A percentile compares a stretch with the other conserved stretches of the same genome.
phyloP scores from a whole-genome alignment of 1,140 invertebrate genomes.

The Brachionus paranguensis region DNA sequence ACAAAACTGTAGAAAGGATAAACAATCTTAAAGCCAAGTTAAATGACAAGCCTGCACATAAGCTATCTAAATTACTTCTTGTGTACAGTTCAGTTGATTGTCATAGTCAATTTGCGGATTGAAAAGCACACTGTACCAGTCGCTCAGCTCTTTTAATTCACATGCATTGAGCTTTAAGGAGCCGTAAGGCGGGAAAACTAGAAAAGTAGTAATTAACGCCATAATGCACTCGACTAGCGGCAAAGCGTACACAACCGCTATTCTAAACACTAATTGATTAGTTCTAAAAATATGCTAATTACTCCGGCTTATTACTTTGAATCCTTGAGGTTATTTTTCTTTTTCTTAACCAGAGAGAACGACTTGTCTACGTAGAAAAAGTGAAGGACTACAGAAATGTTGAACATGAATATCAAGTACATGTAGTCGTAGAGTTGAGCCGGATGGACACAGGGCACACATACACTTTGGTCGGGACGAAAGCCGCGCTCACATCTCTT shows the following conservation, averaged over 20 bases:
- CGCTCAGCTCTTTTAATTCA: not conserved
- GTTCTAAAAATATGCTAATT: not conserved
- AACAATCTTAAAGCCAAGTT: not conserved
- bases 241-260: not conserved
- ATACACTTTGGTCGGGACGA: not conserved
- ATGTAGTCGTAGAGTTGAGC: constrained; percentile 19
- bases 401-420: constrained; percentile 34
- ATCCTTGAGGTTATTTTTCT: not conserved
- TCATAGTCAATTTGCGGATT: constrained; percentile 27
- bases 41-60: not conserved
- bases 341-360: not conserved
- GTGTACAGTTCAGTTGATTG: constrained; percentile 9
- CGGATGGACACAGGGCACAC: not conserved
- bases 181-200: constrained; percentile 2
- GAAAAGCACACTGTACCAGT: constrained; percentile 25
- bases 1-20: constrained; percentile 36
- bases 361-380: constrained; percentile 23
- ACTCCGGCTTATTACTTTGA: not conserved
- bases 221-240: not conserved
- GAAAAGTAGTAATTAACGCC: not conserved
- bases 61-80: not conserved
- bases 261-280: not conserved
- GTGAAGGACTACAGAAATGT: not conserved
- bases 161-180: not conserved
- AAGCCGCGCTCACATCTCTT: constrained; percentile 24